Percentiles rank a stretch among this genome's conserved stretches.
These are phyloP conservation scores for Tapera naevia DNA, from an alignment of 2,797 vertebrate genomes.

Conservation along the genomic window DNA sequence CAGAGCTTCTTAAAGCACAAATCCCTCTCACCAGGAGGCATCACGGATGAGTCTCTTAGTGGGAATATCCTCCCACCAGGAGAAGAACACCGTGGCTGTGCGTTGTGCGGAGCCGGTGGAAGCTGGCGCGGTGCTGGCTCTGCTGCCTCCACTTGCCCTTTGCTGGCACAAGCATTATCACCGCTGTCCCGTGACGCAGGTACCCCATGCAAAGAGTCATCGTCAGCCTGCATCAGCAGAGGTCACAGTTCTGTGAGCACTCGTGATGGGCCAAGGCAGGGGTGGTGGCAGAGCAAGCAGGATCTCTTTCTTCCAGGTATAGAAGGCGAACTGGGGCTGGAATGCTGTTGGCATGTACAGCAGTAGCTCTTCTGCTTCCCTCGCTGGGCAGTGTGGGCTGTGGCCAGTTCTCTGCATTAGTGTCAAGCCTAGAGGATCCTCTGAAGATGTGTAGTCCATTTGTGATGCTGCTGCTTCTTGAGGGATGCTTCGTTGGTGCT, in stretches of 20 bases:
- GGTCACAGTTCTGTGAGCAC: fast-evolving
- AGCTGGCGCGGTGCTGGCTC: background rate
- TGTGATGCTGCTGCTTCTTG: background rate
- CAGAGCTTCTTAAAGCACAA: background rate
- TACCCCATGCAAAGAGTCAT: background rate
- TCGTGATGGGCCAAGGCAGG: fast-evolving
- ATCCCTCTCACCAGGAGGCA: background rate
- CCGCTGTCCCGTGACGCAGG: background rate
- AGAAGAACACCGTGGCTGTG: background rate
- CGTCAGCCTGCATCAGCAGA: background rate
- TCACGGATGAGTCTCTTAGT: background rate
- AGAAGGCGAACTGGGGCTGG: fast-evolving
- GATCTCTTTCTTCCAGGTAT: background rate
- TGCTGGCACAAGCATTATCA: background rate
- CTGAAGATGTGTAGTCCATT: fast-evolving
- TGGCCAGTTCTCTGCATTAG: background rate
- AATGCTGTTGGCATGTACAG: fast-evolving
- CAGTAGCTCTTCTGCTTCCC: background rate
- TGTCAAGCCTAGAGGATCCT: background rate
- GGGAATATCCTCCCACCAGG: background rate
- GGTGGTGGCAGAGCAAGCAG: background rate
- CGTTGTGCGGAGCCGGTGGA: background rate
- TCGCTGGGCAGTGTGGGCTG: fast-evolving
- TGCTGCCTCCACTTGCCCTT: background rate
- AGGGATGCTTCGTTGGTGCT: background rate